phyloP scores from a whole-genome alignment of 2,113 vertebrate genomes.

The Lophochroa leadbeateri region DNA sequence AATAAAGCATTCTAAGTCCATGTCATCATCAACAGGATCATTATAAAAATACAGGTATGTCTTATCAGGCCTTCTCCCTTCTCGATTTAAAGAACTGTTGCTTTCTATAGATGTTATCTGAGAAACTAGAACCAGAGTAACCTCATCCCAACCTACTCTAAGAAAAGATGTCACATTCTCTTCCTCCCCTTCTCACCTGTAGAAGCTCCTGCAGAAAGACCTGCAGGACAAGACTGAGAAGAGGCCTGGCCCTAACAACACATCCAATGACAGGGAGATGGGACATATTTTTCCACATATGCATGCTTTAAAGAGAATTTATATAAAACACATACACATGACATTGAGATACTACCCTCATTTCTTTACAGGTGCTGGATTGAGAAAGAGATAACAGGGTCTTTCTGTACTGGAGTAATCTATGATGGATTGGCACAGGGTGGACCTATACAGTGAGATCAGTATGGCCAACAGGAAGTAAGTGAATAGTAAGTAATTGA shows the following conservation, averaged over 20 bases:
- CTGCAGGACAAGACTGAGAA: background rate
- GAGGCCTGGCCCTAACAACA: background rate
- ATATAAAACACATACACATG: accelerated
- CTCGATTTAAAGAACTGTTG: background rate
- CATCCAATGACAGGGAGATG: background rate
- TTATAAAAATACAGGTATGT: background rate
- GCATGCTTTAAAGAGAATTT: background rate
- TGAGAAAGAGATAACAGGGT: background rate
- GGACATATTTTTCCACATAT: background rate
- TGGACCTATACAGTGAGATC: background rate
- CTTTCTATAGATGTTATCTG: background rate
- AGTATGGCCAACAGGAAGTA: background rate
- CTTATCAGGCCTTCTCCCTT: background rate
- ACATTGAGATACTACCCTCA: background rate
- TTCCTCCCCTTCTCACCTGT: background rate
- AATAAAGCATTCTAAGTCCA: background rate
- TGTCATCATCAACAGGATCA: background rate
- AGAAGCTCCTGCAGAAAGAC: background rate
- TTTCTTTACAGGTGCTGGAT: background rate
- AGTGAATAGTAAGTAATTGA: background rate
- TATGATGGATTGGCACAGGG: background rate
- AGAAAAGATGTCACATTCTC: background rate
- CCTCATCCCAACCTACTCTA: background rate
- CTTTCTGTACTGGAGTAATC: background rate
- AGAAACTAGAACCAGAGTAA: background rate